Evolutionary conservation across 2,888 invertebrate species (phyloP), one percentile per base, ranked within the genome.

Genomic region (Netelia melanura): DNA sequence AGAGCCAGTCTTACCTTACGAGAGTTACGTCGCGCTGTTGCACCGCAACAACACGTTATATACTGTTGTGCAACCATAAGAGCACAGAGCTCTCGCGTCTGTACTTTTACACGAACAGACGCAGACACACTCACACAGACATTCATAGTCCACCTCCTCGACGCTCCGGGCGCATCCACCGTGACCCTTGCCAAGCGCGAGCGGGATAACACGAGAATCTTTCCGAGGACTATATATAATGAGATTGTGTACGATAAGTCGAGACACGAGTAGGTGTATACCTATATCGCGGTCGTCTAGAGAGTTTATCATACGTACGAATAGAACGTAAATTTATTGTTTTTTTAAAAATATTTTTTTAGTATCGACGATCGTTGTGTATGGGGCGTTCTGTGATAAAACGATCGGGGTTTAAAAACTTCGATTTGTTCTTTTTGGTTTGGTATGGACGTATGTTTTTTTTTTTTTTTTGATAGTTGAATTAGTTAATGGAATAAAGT

Each of bases 101-200:
- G 71, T n/a, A 8, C 58, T 71, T 71, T 8, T 54, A 43, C 30
- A 68, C n/a, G n/a, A 25, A 70, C 43, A 5, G 38, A 14, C 14
- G 17, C 5, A 30, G 52, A 70, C 52, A 54, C 30, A 30, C 14
- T 30, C 52, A 11, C 52, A 54, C 61, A 48, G 11, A 48, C 11
- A 10, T 74, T 62, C 52, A 25, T 44, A 56, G 54, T 43, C 44
- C 62, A 54, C 30, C 76, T 71, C 67, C 58, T 76, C 65, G 81
- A 67, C 58, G 43, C 76, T 76, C 84, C 70, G 85, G 86, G 85
- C 88, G 88, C 91, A 90, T 88, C 90, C 88, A 89, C 89, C 90
- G 90, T 90, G 90, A 90, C 90, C 90, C 89, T 58, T 75, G 70
- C 72, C 68, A 70, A 72, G 38, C 14, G 86, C 85, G 88, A 87